Base-by-base conservation (phyloP, 2,888 invertebrate genomes). In the Acanthosepion esculentum region DNA sequence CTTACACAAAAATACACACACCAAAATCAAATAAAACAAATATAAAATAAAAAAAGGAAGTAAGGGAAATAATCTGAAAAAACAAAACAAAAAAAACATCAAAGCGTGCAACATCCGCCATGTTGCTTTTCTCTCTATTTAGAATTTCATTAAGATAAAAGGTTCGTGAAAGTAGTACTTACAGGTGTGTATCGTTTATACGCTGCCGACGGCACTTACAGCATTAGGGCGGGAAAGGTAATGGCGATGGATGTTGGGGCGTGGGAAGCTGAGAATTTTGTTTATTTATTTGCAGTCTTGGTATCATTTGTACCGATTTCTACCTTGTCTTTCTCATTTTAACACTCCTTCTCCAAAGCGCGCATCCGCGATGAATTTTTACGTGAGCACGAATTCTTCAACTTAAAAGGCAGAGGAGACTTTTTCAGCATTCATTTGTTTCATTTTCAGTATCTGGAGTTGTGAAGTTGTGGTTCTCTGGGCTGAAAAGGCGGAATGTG, bases 121-220 rank as follows among this genome's bases (percentile, higher is more conserved):
- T 78, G n/a, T 78, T 78, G 78, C n/a, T 78, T 78, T 78, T 78
- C n/a, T 78, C 78, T 33, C n/a, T n/a, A 78, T 78, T 78, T 78
- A 78, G 78, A 78, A 78, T n/a, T 78, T 78, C 78, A 78, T 78
- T 78, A 78, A 78, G 78, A 78, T 78, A 78, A 78, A 78, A 78
- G 78, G n/a, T n/a, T 78, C 15, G 78, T 78, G 78, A 78, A 33
- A 78, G 78, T 78, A n/a, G 78, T 78, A 78, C n/a, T n/a, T 78
- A 78, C n/a, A 78, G 78, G n/a, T 78, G n/a, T 78, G n/a, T 78
- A n/a, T 78, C 15, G n/a, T 78, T 78, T 78, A 12, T 78, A 78
- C n/a, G n/a, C 78, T n/a, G n/a, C n/a, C 78, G 78, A 78, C 78
- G 78, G 78, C 78, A 33, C 78, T 12, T 78, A 33, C 78, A 78